Evolutionary conservation across 1,140 invertebrate species (phyloP), one percentile per base, ranked within the genome.

Genomic region (Brachystomella parvula): DNA sequence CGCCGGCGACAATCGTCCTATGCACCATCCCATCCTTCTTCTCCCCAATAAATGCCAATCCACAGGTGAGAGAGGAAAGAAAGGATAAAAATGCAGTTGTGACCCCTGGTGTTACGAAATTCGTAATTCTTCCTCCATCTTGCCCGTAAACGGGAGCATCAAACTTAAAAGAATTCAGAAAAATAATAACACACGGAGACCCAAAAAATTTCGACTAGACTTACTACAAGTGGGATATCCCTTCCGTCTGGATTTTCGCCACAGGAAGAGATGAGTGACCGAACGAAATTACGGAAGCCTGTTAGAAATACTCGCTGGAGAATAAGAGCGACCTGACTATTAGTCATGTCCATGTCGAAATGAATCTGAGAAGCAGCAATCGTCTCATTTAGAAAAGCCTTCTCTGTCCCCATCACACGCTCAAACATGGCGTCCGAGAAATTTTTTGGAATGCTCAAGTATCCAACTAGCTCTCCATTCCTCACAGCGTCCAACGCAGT

Each of bases 31-130:
- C 90, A 74, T 90, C 88, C 71, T 85, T 80, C 33, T 87, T 84
- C 75, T 95, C 92, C 0, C 86, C 81, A 35, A 95, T 89, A 75
- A 94, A 6, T 88, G 83, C 1, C 87, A 81, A 0, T 89, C 87
- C 1, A 89, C 91, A 65, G 92, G 81, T 19, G 87, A 83, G 0
- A 87, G 86, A 0, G 89, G 84, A 77, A 92, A 78, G 77, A 93
- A 89, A 77, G 87, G 49, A 63, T 3, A 64, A 21, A 21, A 64
- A 88, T 86, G 84, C 84, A 68, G 87, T 77, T 61, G 87, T 79
- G 47, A 90, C 83, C n/a, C 87, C 86, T 0, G 90, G 89, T 0
- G 86, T 85, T 82, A 92, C 87, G 76, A 87, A 92, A 21, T 83
- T 81, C 0, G 83, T 82, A 74, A 86, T 87, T 53, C 84, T 84